Evolutionary conservation across 1,140 invertebrate genomes (phyloP).

Genomic region (Drosophila subobscura): DNA sequence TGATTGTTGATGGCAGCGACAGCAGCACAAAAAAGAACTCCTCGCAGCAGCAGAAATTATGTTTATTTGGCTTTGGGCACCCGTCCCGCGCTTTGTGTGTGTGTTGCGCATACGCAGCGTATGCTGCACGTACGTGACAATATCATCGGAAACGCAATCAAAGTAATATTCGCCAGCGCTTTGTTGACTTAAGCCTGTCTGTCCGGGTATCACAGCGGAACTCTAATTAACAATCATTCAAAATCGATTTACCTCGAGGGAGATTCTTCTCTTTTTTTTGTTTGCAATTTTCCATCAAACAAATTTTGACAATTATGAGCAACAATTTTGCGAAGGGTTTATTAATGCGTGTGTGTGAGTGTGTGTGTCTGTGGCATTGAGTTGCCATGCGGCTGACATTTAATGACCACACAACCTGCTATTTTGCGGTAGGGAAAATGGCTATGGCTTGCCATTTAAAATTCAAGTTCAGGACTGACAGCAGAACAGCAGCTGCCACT

Average conservation of each 20-base stretch:
- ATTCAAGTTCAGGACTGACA: conserved; percentile 70
- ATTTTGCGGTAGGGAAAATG: conserved; percentile 52
- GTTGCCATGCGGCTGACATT: conserved; percentile 70
- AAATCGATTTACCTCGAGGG: no score
- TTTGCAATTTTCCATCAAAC: no score
- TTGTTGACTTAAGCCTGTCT: conserved; percentile 59
- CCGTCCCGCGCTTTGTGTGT: conserved; percentile 34
- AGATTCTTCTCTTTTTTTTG: no score
- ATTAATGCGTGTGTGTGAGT: conserved; percentile 46
- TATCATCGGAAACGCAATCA: conserved; percentile 54
- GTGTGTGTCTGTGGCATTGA: conserved; percentile 31
- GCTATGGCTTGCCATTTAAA: conserved; percentile 50
- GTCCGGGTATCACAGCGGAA: conserved; percentile 1
- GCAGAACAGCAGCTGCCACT: conserved; percentile 62
- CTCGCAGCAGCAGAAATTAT: conserved; percentile 47
- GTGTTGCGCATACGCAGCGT: conserved; percentile 66
- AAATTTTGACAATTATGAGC: conserved; percentile 59
- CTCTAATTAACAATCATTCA: conserved; percentile 22
- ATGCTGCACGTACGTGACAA: conserved; percentile 62
- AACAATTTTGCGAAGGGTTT: conserved; percentile 44
- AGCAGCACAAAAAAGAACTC: conserved; percentile 9
- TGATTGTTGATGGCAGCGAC: conserved; percentile 66
- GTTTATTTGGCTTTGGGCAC: conserved; percentile 63
- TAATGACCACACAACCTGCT: conserved; percentile 74
- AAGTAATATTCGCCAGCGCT: not conserved